Percentiles rank a stretch among this genome's conserved stretches.
phyloP scores from a whole-genome alignment of 2,888 invertebrate species.

The Sylvicola fuscatus region DNA sequence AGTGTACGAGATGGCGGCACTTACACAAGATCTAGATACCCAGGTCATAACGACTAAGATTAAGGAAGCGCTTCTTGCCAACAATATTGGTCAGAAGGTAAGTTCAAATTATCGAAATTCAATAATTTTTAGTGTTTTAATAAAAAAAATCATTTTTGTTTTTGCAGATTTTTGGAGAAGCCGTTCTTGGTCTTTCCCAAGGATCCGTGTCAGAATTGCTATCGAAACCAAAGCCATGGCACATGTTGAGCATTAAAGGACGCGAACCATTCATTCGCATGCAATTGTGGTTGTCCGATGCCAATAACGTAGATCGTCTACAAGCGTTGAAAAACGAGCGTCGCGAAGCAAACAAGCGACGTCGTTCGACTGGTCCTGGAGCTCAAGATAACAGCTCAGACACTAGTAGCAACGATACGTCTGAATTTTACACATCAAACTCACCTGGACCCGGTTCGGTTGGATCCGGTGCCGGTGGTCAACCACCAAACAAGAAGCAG shows the following conservation, averaged over 20 bases:
- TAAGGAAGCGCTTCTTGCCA: conserved; percentile 87
- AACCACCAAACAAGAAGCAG: conserved; percentile 81
- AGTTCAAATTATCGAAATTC: conserved; percentile 4
- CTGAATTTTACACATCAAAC: conserved; percentile 71
- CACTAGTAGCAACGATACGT: conserved; percentile 72
- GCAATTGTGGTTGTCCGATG: conserved; percentile 93
- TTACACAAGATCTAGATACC: conserved; percentile 91
- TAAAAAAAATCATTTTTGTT: conserved; percentile 7
- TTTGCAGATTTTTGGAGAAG: conserved; percentile 80
- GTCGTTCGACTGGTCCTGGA: conserved; percentile 62
- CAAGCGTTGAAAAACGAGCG: conserved; percentile 81
- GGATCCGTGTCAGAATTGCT: conserved; percentile 93
- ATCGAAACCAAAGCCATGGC: conserved; percentile 98
- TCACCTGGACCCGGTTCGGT: conserved; percentile 48
- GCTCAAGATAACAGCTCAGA: conserved; percentile 74
- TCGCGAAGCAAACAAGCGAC: conserved; percentile 75
- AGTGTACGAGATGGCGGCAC: conserved; percentile 92
- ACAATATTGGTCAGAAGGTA: conserved; percentile 93
- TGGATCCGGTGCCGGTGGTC: conserved; percentile 32
- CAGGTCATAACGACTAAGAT: conserved; percentile 92
- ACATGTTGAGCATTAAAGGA: conserved; percentile 95
- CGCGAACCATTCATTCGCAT: conserved; percentile 90
- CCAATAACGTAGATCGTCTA: conserved; percentile 82
- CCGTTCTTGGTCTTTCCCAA: conserved; percentile 87
- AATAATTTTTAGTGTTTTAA: not conserved